A percentile compares a stretch with the other conserved stretches of the same genome.
phyloP scores from a whole-genome alignment of 1,140 invertebrate species.

The Heliconius himera region DNA sequence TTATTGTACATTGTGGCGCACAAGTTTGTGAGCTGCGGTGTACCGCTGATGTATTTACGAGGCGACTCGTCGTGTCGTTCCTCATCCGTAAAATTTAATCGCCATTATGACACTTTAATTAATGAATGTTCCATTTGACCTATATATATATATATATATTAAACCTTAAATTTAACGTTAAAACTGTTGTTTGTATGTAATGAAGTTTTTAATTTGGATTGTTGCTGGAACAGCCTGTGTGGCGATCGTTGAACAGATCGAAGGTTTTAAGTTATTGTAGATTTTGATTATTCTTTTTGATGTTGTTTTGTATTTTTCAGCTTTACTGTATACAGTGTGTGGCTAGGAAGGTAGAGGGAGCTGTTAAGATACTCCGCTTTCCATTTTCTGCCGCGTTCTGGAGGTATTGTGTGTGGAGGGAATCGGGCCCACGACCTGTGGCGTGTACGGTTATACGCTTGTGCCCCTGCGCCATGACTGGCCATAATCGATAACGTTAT shows the following conservation, averaged over 20 bases:
- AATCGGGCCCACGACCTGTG: too few relatives aligned
- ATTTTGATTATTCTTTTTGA: neutral
- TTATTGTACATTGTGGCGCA: conserved; percentile 32
- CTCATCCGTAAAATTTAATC: conserved; percentile 61
- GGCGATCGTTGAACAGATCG: neutral
- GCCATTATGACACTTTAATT: conserved; percentile 63
- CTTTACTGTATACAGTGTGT: too few relatives aligned
- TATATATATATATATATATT: conserved; percentile 35
- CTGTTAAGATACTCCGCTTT: too few relatives aligned
- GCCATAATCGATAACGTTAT: too few relatives aligned
- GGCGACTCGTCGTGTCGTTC: conserved; percentile 49
- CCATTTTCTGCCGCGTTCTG: too few relatives aligned
- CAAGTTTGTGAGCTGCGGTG: conserved; percentile 42
- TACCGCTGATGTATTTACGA: conserved; percentile 65
- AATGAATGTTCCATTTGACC: conserved; percentile 54
- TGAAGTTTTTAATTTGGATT: conserved; percentile 29
- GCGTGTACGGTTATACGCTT: too few relatives aligned
- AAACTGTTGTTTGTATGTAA: conserved; percentile 31
- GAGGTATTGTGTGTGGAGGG: too few relatives aligned
- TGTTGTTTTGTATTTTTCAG: too few relatives aligned
- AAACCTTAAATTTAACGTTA: conserved; percentile 44
- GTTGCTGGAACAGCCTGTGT: neutral
- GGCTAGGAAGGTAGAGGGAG: too few relatives aligned
- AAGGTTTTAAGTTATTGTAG: neutral
- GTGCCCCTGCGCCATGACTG: too few relatives aligned